Percentiles rank a stretch among this genome's conserved stretches.
Evolutionary conservation across 2,888 invertebrate genomes (phyloP).

Genomic region (Agrypnus murinus): DNA sequence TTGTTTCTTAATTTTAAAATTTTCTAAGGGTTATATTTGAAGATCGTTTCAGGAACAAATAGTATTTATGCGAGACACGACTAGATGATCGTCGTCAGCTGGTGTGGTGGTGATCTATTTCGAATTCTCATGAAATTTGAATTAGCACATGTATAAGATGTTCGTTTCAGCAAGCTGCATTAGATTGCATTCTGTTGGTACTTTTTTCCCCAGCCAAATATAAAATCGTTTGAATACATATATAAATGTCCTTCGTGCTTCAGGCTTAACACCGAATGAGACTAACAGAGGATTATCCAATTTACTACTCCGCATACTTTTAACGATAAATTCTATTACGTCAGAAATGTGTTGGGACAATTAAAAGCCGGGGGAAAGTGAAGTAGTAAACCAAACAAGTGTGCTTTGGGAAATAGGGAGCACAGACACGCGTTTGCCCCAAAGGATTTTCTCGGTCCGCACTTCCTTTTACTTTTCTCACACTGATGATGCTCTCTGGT

Average conservation of each 20-base stretch:
- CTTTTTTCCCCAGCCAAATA: too few relatives aligned
- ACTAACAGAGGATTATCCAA: not conserved
- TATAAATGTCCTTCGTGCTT: too few relatives aligned
- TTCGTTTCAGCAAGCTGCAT: not conserved
- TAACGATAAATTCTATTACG: not conserved
- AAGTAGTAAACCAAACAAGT: constrained; percentile 23
- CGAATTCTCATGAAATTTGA: constrained; percentile 56
- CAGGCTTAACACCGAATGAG: not conserved
- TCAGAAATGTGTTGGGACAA: constrained; percentile 2
- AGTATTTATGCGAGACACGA: constrained; percentile 47
- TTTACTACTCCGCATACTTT: not conserved
- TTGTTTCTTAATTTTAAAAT: not conserved
- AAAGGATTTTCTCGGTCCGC: constrained; percentile 20
- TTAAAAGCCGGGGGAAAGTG: constrained; percentile 1
- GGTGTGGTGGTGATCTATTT: constrained; percentile 55
- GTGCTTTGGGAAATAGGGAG: constrained; percentile 14
- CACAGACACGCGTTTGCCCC: constrained; percentile 13
- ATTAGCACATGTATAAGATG: constrained; percentile 44
- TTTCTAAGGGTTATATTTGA: constrained; percentile 51
- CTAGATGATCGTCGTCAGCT: constrained; percentile 53
- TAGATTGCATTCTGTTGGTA: not conserved
- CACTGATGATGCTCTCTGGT: not conserved
- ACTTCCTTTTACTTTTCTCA: constrained; percentile 13
- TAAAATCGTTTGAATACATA: too few relatives aligned
- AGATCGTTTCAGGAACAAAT: constrained; percentile 55